Percentiles rank a stretch among this genome's conserved stretches.
These are phyloP conservation scores for Eulithis prunata DNA, from an alignment of 2,888 invertebrate species.

Conservation along the genomic window DNA sequence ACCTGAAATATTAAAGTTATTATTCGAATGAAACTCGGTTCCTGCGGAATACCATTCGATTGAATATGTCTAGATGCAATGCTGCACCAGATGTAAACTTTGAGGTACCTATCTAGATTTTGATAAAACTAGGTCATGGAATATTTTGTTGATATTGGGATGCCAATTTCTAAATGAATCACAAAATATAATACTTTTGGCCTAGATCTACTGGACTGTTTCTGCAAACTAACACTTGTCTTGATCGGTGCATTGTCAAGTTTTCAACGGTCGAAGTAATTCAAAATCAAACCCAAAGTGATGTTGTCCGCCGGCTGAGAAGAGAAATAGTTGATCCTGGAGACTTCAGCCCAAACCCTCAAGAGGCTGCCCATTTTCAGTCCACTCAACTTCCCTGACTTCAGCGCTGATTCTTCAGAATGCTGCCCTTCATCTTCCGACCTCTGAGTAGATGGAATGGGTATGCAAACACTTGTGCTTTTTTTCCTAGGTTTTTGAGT, in stretches of 20 bases:
- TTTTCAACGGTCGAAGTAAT: background rate
- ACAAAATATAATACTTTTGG: background rate
- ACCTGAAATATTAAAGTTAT: conserved; percentile 44
- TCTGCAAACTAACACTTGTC: too few relatives aligned
- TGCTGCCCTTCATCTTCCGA: background rate
- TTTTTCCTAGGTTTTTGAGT: conserved; percentile 5
- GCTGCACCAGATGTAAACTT: conserved; percentile 10
- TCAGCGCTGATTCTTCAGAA: conserved; percentile 5
- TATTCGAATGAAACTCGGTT: conserved; percentile 27
- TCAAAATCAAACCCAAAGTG: conserved; percentile 45
- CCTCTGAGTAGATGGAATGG: background rate
- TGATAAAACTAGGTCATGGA: conserved; percentile 11
- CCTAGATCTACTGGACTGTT: background rate
- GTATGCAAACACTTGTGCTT: conserved; percentile 11
- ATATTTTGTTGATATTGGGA: background rate
- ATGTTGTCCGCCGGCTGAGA: conserved; percentile 45
- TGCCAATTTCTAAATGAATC: background rate
- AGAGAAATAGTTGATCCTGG: conserved; percentile 63
- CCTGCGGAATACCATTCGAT: conserved; percentile 11
- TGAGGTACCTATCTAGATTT: background rate
- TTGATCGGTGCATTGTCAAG: too few relatives aligned
- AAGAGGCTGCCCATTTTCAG: conserved; percentile 53
- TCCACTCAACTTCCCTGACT: conserved; percentile 30
- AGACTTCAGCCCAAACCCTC: conserved; percentile 57
- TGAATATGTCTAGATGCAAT: conserved; percentile 7